Percentiles rank a stretch among this genome's conserved stretches.
phyloP scores from a whole-genome alignment of 2,113 vertebrate genomes.

The Chionomys nivalis region DNA sequence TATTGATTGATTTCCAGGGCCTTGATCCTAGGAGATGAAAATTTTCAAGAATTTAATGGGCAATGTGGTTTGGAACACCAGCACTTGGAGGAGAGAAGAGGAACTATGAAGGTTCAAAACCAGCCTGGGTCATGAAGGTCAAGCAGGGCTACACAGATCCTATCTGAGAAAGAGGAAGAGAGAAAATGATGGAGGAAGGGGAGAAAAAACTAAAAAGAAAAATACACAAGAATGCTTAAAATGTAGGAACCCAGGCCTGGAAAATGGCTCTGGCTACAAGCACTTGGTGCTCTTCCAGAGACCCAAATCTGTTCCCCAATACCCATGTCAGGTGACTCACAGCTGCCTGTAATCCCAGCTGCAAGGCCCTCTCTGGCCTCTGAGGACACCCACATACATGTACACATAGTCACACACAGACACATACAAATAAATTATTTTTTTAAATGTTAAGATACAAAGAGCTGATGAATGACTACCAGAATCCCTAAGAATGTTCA shows the following conservation, averaged over 20 bases:
- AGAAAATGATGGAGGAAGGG: neutral
- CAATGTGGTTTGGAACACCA: neutral
- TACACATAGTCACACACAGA: neutral
- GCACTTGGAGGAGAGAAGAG: neutral
- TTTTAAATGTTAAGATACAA: neutral
- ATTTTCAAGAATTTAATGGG: neutral
- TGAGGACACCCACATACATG: neutral
- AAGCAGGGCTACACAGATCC: neutral
- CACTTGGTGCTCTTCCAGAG: neutral
- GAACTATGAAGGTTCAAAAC: neutral
- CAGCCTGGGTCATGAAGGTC: neutral
- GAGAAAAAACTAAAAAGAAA: neutral
- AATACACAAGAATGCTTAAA: neutral
- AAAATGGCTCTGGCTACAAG: neutral
- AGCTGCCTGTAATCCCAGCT: neutral
- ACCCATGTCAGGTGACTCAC: neutral
- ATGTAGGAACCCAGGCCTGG: neutral
- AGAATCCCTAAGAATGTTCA: neutral
- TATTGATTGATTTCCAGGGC: neutral
- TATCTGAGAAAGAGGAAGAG: neutral
- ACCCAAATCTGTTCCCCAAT: neutral
- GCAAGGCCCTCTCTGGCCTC: neutral
- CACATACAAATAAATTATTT: neutral
- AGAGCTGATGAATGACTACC: neutral
- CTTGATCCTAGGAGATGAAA: neutral